Evolutionary conservation across 2,113 vertebrate species (phyloP), one percentile per base, ranked within the genome.

Genomic region (Himantopus leucocephalus): DNA sequence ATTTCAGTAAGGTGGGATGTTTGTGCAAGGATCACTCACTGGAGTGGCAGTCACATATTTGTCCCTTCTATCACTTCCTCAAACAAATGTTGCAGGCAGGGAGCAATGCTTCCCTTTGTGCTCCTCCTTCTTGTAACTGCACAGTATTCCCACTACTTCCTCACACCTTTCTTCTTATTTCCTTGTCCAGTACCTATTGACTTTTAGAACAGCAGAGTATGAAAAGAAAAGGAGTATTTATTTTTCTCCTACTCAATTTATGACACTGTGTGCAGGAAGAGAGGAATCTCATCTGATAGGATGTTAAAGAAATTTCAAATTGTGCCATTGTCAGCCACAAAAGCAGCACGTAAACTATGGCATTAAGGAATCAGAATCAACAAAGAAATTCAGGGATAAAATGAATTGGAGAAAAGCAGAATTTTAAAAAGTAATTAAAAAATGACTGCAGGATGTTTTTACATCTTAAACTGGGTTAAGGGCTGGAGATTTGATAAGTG

Each of bases 231-330:
- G 7, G 9, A 76, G 8, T 22, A 58, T 80, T 90, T 80, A 1
- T 45, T 90, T 75, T 85, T 39, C 39, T 55, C 35, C 22, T 68
- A 81, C 19, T 66, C 39, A 34, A 37, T 74, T 83, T 71, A 76
- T 34, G 23, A 66, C 43, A 78, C 6, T 70, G 50, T 30, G 24
- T 59, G 18, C 30, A 78, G n/a, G n/a, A 76, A 80, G 47, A 85
- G 7, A 66, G 6, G 23, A 74, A 9, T 68, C 47, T 12, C 39
- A 39, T 39, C 39, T 52, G 23, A 78, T 27, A 45, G 0, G 0
- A 77, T 5, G 9, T 53, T 37, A 59, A 62, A 76, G 29, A 79
- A 59, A 88, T 53, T 35, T 72, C 8, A 21, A 43, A 90, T 17
- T 32, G 2, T 62, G 52, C 29, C 29, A 67, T 5, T 4, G 1